Evolutionary conservation across 2,113 vertebrate species (phyloP).

Genomic region (Sorex araneus): DNA sequence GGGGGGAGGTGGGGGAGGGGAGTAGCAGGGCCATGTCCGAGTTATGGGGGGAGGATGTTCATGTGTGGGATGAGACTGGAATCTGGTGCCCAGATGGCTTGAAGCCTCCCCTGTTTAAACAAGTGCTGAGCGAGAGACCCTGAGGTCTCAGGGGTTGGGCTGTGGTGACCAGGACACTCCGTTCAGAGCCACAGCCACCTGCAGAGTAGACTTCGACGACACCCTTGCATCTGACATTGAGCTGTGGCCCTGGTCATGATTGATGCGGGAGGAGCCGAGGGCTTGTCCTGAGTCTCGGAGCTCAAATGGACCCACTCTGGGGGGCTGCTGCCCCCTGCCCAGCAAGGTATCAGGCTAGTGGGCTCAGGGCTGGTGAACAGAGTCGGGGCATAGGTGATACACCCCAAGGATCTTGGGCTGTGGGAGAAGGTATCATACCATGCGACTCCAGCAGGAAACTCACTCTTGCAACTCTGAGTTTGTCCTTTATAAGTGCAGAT

Average conservation of each 20-base stretch:
- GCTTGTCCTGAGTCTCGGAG: not conserved
- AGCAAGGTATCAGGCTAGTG: accelerated
- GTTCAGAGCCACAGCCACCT: not conserved
- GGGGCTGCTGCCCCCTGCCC: not conserved
- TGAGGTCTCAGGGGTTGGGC: not conserved
- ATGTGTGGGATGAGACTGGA: not conserved
- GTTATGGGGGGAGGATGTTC: not conserved
- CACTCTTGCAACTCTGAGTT: not conserved
- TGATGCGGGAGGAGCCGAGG: not conserved
- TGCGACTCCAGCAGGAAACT: not conserved
- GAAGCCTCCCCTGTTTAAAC: not conserved
- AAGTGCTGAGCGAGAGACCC: not conserved
- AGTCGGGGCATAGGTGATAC: not conserved
- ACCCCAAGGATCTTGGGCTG: not conserved
- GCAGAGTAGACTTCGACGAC: not conserved
- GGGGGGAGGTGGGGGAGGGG: not conserved
- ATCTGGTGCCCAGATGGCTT: not conserved
- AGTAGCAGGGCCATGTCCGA: not conserved
- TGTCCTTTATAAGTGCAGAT: conserved; percentile 4
- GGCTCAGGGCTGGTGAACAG: not conserved
- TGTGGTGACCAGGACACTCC: not conserved
- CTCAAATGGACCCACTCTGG: not conserved
- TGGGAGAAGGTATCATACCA: not conserved
- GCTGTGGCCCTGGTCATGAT: not conserved
- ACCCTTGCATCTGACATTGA: conserved; percentile 26